Conservation (phyloP, 2,113 vertebrate species). For the Dicentrarchus labrax region DNA sequence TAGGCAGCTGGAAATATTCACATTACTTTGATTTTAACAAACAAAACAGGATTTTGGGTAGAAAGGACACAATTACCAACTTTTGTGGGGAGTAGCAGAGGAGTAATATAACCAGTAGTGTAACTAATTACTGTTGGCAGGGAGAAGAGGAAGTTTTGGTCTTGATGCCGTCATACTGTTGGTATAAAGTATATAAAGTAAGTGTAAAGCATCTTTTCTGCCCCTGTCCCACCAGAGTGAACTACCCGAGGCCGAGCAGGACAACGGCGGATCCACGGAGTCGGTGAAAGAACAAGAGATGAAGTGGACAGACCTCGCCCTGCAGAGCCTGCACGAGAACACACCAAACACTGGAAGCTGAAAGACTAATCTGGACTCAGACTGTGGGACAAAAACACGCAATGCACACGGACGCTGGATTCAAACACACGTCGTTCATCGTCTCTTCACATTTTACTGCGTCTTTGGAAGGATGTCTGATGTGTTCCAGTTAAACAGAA, state of each 20-base stretch:
- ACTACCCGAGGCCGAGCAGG: slow-evolving; percentile 97
- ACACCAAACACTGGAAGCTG: slow-evolving; percentile 88
- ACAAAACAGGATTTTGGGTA: too few relatives aligned
- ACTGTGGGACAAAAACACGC: slow-evolving; percentile 10
- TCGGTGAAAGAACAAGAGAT: slow-evolving; percentile 99
- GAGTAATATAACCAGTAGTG: too few relatives aligned
- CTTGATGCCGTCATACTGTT: neutral
- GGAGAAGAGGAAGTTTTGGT: neutral
- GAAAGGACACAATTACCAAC: too few relatives aligned
- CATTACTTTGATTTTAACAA: too few relatives aligned
- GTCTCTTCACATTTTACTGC: neutral
- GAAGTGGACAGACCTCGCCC: slow-evolving; percentile 97
- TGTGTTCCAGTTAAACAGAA: neutral
- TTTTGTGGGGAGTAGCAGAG: too few relatives aligned
- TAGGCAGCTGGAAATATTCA: too few relatives aligned
- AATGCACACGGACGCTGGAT: neutral
- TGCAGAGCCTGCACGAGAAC: slow-evolving; percentile 97
- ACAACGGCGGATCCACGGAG: slow-evolving; percentile 96
- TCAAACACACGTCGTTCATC: neutral
- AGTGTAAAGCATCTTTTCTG: neutral
- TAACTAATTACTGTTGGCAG: too few relatives aligned
- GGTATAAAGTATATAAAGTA: neutral
- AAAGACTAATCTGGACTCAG: slow-evolving; percentile 5
- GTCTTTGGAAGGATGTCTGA: neutral
- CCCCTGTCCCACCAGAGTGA: slow-evolving; percentile 87